Base-by-base conservation (phyloP, 1,140 invertebrate genomes). In the Galleria mellonella region DNA sequence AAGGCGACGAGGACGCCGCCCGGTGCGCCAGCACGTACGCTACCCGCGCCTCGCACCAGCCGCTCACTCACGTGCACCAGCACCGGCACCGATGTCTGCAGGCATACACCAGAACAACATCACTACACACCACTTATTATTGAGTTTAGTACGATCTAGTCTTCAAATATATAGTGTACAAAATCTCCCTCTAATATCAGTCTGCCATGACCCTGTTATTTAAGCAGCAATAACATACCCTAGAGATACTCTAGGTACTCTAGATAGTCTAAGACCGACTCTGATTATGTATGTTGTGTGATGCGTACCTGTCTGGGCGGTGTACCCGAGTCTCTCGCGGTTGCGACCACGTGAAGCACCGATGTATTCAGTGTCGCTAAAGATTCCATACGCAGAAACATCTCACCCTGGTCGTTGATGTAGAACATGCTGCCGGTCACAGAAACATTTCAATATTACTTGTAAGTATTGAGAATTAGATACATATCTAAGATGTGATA, bases 271-370 rank as follows among this genome's bases (percentile, higher is more conserved):
- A 9, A 31, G 2, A 10, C 30, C 10, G 30, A 31, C 2, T 9
- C 1, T 8, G 9, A n/a, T 9, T 31, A 31, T 8, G 30, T n/a
- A 31, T 8, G 3, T 10, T 3, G 9, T 8, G 10, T 31, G 30
- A 1, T 2, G 10, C 3, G 55, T 56, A 90, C 88, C 81, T 89
- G 91, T 85, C 92, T 85, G 0, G 94, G 91, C 30, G 94, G 94
- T 23, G 88, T 86, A 28, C 94, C 94, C 28, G 91, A 92, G 73
- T 97, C 96, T 0, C 90, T 91, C 10, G 94, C 96, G 42, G 94
- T 91, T 31, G 92, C 93, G 10, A 95, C 90, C 29, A 95, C 85
- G 81, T 91, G 92, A 59, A 89, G 90, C 41, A 88, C 90, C 47
- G 86, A 90, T 53, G 81, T 74, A 77, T 89, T 92, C 12, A 88